phyloP scores from a whole-genome alignment of 2,797 vertebrate species.

The Columba guinea region DNA sequence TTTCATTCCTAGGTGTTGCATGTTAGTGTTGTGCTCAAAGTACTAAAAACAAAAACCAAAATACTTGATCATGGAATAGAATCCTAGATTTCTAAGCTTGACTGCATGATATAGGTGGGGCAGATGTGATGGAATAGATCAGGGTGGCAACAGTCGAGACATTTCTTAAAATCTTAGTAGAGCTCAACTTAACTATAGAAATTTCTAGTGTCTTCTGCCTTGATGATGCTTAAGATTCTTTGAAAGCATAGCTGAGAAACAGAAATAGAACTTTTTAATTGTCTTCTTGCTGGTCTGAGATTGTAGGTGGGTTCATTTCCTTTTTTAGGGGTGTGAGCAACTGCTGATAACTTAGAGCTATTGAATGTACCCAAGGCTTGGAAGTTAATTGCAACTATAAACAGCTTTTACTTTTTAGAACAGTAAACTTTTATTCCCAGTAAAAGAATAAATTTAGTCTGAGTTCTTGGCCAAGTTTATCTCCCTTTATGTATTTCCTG shows the following conservation, averaged over 20 bases:
- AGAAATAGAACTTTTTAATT: slow-evolving; percentile 12
- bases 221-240: slow-evolving; percentile 1
- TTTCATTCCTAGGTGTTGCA: neutral
- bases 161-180: neutral
- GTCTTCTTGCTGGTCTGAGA: neutral
- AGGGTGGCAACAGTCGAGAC: neutral
- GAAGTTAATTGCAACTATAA: neutral
- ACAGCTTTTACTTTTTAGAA: slow-evolving; percentile 64
- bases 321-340: slow-evolving; percentile 11
- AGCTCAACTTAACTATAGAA: neutral
- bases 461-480: slow-evolving; percentile 37
- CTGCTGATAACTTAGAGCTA: slow-evolving; percentile 3
- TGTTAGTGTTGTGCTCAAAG: neutral
- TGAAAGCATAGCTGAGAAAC: slow-evolving; percentile 33
- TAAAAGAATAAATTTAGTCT: slow-evolving; percentile 20
- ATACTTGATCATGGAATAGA: neutral
- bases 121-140: neutral
- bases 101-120: neutral
- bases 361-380: neutral
- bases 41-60: neutral
- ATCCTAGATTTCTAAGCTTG: accelerated
- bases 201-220: neutral
- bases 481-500: slow-evolving; percentile 58
- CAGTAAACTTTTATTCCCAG: slow-evolving; percentile 24
- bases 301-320: slow-evolving; percentile 43